A percentile compares a stretch with the other conserved stretches of the same genome.
Conservation (phyloP, 2,113 vertebrate genomes). For the Serinus canaria region DNA sequence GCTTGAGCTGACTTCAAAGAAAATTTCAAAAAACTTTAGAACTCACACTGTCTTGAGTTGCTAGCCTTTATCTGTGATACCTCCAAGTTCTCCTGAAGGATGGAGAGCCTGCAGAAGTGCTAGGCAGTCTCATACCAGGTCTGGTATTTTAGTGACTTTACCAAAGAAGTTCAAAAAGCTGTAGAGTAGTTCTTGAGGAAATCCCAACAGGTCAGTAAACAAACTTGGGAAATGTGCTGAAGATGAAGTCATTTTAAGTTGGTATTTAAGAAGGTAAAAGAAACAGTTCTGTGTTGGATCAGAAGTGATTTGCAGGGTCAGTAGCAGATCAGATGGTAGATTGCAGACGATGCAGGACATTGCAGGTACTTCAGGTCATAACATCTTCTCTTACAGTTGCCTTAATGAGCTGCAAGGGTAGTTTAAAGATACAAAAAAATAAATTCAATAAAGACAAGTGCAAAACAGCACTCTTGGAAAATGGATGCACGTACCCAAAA, state of each 20-base stretch:
- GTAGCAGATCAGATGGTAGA: not conserved
- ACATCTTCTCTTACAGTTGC: not conserved
- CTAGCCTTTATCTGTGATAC: not conserved
- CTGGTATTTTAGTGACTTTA: not conserved
- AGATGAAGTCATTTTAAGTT: not conserved
- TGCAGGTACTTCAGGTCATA: not conserved
- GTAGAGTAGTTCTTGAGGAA: not conserved
- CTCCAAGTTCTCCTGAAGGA: not conserved
- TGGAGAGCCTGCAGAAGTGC: not conserved
- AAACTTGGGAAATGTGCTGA: not conserved
- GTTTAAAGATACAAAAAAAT: not conserved
- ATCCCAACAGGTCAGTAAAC: not conserved
- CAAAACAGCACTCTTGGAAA: not conserved
- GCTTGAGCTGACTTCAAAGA: not conserved
- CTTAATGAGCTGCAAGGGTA: not conserved
- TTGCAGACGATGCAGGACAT: not conserved
- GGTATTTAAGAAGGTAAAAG: not conserved
- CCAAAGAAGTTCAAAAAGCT: not conserved
- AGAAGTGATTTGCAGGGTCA: not conserved
- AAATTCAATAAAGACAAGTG: not conserved
- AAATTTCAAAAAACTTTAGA: not conserved
- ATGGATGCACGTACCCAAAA: accelerated
- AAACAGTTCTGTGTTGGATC: not conserved
- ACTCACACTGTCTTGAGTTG: not conserved
- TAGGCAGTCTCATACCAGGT: not conserved